Conservation (phyloP, 2,888 invertebrate species). For the Drosophila tripunctata region DNA sequence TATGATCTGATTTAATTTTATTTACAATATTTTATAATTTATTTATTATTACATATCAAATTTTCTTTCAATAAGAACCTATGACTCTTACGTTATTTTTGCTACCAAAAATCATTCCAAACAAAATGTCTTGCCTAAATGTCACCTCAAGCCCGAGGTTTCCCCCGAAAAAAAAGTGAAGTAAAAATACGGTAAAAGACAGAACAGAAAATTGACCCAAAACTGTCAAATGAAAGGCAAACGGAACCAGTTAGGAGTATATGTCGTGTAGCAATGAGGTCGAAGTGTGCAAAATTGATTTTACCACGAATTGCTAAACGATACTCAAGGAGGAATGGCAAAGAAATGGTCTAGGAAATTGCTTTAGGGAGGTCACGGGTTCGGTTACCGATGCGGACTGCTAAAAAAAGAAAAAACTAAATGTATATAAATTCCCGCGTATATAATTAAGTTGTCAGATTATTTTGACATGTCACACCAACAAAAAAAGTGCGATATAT, state of each 20-base stretch:
- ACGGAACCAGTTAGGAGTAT: constrained; percentile 10
- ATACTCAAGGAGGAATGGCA: constrained; percentile 44
- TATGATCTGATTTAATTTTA: too few relatives aligned
- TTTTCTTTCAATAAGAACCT: too few relatives aligned
- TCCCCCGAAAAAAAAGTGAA: constrained; percentile 14
- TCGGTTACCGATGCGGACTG: constrained; percentile 18
- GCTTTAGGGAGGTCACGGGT: constrained; percentile 19
- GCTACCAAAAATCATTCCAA: constrained; percentile 30
- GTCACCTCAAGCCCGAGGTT: constrained; percentile 39
- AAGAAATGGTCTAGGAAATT: constrained; percentile 58
- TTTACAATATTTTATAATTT: too few relatives aligned
- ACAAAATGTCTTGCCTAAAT: constrained; percentile 43
- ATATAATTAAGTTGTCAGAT: constrained; percentile 84
- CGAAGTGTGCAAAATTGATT: constrained; percentile 70
- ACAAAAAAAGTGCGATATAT: constrained; percentile 57
- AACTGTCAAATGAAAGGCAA: constrained; percentile 60
- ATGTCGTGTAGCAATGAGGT: constrained; percentile 15
- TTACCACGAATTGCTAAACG: constrained; percentile 76
- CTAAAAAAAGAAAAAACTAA: not conserved
- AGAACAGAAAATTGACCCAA: constrained; percentile 52
- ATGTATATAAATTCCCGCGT: constrained; percentile 68
- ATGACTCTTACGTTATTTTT: constrained; percentile 31
- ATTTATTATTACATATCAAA: too few relatives aligned
- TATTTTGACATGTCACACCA: constrained; percentile 81
- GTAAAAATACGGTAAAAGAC: constrained; percentile 10